A percentile compares a stretch with the other conserved stretches of the same genome.
Conservation (phyloP, 2,888 invertebrate genomes). For the Cephalotes varians region DNA sequence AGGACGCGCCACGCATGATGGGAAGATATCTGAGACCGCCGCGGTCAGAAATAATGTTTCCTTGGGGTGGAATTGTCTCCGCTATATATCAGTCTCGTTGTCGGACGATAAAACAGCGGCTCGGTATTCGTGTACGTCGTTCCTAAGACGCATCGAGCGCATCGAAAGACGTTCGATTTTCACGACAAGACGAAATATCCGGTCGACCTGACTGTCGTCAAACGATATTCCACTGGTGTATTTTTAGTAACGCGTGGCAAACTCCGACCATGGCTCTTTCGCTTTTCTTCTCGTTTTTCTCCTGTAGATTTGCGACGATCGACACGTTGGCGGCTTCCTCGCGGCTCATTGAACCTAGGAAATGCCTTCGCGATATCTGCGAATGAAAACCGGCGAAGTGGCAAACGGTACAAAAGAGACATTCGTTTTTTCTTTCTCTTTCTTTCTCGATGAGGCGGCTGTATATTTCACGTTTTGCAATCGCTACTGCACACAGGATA, state of each 20-base stretch:
- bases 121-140: slow-evolving; percentile 15
- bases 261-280: neutral
- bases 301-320: slow-evolving; percentile 18
- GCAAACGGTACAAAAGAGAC: slow-evolving; percentile 36
- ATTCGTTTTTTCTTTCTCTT: neutral
- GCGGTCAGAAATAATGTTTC: slow-evolving; percentile 51
- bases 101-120: slow-evolving; percentile 42
- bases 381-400: slow-evolving; percentile 39
- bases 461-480: slow-evolving; percentile 4
- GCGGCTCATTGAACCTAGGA: slow-evolving; percentile 45
- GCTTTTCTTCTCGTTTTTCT: neutral
- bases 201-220: slow-evolving; percentile 17
- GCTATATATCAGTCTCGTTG: slow-evolving; percentile 38
- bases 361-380: slow-evolving; percentile 27
- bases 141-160: slow-evolving; percentile 21
- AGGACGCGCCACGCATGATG: neutral
- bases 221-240: slow-evolving; percentile 17
- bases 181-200: slow-evolving; percentile 44
- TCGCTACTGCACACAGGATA: neutral
- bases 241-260: neutral
- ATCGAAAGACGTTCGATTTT: slow-evolving; percentile 37
- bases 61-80: slow-evolving; percentile 35
- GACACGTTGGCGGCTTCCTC: slow-evolving; percentile 28
- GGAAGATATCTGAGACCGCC: neutral
- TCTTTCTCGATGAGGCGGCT: neutral